phyloP scores from a whole-genome alignment of 2,797 vertebrate species.

The Rhinoraja longicauda region DNA sequence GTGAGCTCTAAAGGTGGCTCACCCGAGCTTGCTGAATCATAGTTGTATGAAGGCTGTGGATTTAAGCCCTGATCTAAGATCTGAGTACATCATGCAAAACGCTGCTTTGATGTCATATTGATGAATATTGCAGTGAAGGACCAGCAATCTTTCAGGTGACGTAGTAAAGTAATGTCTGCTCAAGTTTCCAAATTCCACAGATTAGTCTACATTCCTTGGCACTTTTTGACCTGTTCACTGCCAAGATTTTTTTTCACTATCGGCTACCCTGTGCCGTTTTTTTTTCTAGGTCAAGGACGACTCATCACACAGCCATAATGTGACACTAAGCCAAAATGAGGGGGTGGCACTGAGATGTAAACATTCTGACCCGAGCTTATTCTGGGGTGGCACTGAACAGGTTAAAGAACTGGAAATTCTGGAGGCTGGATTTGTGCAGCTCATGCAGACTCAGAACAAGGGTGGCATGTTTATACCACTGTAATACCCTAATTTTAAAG shows the following conservation, averaged over 20 bases:
- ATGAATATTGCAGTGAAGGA: background rate
- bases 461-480: too few species aligned
- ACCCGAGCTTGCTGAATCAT: background rate
- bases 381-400: too few species aligned
- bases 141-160: background rate
- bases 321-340: too few species aligned
- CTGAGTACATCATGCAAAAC: background rate
- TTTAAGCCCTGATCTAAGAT: background rate
- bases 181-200: background rate
- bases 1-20: slow-evolving; percentile 16
- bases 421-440: background rate
- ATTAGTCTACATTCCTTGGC: background rate
- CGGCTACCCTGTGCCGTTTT: too few species aligned
- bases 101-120: background rate
- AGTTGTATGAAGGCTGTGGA: background rate
- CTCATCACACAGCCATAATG: too few species aligned
- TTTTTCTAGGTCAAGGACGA: too few species aligned
- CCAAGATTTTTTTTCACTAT: too few species aligned
- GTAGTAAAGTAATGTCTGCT: background rate
- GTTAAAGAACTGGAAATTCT: background rate
- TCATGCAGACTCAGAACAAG: background rate
- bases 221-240: background rate
- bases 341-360: too few species aligned
- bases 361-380: too few species aligned
- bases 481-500: background rate